A percentile compares a stretch with the other conserved stretches of the same genome.
These are phyloP conservation scores for Busseola fusca DNA, from an alignment of 2,888 invertebrate genomes.

Conservation along the genomic window DNA sequence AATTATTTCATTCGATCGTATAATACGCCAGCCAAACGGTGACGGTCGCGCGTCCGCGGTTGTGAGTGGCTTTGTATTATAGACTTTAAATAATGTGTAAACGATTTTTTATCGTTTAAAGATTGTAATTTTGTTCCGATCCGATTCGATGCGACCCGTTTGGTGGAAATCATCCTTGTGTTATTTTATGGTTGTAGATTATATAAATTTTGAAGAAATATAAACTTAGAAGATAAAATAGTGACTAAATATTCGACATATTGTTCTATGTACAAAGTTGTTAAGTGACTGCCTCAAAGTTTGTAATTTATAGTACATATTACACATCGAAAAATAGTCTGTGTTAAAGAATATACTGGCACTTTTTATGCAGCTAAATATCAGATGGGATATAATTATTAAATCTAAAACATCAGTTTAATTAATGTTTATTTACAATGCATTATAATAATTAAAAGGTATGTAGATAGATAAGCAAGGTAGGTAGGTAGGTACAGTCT, in stretches of 20 bases:
- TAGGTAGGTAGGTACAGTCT: no score
- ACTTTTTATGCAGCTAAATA: conserved; percentile 44
- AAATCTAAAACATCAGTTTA: conserved; percentile 33
- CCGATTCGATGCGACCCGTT: no score
- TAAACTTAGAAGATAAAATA: conserved; percentile 37
- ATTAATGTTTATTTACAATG: conserved; percentile 52
- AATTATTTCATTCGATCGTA: no score
- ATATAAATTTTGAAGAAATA: conserved; percentile 16
- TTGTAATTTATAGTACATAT: conserved; percentile 15
- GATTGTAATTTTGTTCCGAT: no score
- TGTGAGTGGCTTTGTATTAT: no score
- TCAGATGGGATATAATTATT: conserved; percentile 23
- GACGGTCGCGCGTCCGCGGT: no score
- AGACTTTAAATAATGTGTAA: no score
- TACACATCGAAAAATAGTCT: conserved; percentile 41
- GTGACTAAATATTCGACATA: conserved; percentile 41
- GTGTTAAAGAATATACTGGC: conserved; percentile 34
- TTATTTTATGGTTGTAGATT: conserved; percentile 14
- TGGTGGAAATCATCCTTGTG: no score
- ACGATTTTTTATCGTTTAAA: no score
- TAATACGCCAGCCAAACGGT: no score
- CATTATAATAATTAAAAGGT: conserved; percentile 33
- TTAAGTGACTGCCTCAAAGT: conserved; percentile 5
- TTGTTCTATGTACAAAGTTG: conserved; percentile 40
- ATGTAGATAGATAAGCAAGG: no score